Conservation (phyloP, 2,888 invertebrate species). For the Lamellibrachia columna region DNA sequence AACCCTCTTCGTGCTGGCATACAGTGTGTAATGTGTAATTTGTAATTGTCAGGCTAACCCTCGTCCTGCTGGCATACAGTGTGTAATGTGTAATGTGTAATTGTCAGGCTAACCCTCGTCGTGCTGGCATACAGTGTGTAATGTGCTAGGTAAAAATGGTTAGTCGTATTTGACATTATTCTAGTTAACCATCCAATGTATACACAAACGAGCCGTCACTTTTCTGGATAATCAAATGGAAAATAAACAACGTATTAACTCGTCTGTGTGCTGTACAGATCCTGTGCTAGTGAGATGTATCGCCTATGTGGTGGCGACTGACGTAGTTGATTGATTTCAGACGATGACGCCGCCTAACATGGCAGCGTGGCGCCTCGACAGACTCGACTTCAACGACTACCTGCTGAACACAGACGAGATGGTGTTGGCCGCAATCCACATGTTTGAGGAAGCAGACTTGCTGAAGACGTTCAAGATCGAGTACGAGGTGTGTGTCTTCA, state of each 20-base stretch:
- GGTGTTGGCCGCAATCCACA: slow-evolving; percentile 87
- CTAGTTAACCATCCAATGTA: no score
- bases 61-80: no score
- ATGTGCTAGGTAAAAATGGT: no score
- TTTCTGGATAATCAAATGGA: no score
- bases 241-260: no score
- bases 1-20: no score
- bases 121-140: no score
- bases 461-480: slow-evolving; percentile 94
- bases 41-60: neutral
- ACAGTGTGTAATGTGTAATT: no score
- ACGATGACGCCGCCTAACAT: neutral
- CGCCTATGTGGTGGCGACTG: neutral
- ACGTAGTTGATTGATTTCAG: neutral
- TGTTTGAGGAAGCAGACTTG: slow-evolving; percentile 93
- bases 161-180: no score
- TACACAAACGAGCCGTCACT: no score
- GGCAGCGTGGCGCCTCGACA: slow-evolving; percentile 44
- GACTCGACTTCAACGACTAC: slow-evolving; percentile 75
- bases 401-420: slow-evolving; percentile 89
- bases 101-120: neutral
- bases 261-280: no score
- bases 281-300: neutral
- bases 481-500: slow-evolving; percentile 72
- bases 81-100: no score